phyloP scores from a whole-genome alignment of 2,113 vertebrate genomes.

The Bubo blakistoni region DNA sequence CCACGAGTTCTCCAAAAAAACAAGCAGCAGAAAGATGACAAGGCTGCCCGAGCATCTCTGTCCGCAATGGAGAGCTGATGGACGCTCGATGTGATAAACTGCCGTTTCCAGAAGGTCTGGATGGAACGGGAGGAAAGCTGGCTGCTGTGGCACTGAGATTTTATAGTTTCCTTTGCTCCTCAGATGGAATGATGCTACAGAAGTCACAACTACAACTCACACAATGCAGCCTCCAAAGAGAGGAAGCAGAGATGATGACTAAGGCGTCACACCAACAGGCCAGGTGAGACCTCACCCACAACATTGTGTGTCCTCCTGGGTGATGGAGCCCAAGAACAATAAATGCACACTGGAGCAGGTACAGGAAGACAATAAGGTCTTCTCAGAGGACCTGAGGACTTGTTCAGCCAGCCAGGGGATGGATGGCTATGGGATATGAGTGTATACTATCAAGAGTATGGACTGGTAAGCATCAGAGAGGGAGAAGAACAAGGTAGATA shows the following conservation, averaged over 20 bases:
- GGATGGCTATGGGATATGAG: background rate
- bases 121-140: background rate
- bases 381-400: background rate
- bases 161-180: background rate
- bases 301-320: background rate
- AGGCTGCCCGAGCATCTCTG: background rate
- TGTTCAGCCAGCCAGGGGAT: background rate
- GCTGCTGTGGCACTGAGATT: fast-evolving
- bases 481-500: background rate
- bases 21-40: background rate
- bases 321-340: background rate
- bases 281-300: background rate
- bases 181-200: background rate
- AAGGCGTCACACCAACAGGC: background rate
- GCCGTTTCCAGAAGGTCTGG: background rate
- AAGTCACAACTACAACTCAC: background rate
- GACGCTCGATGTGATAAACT: background rate
- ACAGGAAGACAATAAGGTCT: background rate
- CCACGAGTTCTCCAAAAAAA: background rate
- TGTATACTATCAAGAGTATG: background rate
- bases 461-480: background rate
- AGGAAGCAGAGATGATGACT: background rate
- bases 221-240: background rate
- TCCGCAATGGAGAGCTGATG: background rate
- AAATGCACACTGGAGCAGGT: background rate